phyloP scores from a whole-genome alignment of 1,140 invertebrate genomes.

The Caenorhabditis latens region DNA sequence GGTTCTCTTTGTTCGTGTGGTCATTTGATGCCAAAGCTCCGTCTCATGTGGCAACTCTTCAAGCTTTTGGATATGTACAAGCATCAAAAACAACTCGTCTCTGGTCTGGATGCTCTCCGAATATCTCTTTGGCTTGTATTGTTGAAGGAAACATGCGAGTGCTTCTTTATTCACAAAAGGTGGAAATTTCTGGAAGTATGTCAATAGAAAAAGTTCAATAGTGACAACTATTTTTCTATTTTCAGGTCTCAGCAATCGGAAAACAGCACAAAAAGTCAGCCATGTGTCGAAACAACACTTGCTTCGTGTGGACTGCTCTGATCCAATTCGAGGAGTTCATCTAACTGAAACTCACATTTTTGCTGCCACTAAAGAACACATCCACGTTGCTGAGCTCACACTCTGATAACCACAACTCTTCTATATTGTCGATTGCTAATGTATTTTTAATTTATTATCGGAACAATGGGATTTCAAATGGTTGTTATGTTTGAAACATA shows the following conservation, averaged over 20 bases:
- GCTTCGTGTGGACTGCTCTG: not conserved
- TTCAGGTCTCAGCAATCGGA: constrained; percentile 34
- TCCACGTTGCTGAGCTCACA: not conserved
- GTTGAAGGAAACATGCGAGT: constrained; percentile 23
- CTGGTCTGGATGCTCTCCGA: constrained; percentile 33
- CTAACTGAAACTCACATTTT: not conserved
- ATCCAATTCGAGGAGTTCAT: constrained; percentile 31
- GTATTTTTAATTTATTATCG: too few relatives aligned
- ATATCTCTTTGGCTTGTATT: constrained; percentile 9
- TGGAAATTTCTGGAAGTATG: constrained; percentile 30
- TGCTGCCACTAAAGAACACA: not conserved
- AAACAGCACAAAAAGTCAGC: constrained; percentile 15
- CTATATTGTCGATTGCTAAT: not conserved
- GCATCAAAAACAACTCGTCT: constrained; percentile 18
- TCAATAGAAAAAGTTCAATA: not conserved
- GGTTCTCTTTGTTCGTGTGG: constrained; percentile 6
- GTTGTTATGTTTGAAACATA: too few relatives aligned
- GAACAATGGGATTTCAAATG: too few relatives aligned
- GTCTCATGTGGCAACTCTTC: constrained; percentile 16
- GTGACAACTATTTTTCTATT: not conserved
- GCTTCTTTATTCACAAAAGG: constrained; percentile 26
- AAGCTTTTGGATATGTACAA: constrained; percentile 46
- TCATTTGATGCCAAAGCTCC: not conserved
- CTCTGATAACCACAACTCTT: not conserved
- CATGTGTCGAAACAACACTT: constrained; percentile 30